Evolutionary conservation across 2,797 vertebrate species (phyloP).

Genomic region (Ambastaia sidthimunki): DNA sequence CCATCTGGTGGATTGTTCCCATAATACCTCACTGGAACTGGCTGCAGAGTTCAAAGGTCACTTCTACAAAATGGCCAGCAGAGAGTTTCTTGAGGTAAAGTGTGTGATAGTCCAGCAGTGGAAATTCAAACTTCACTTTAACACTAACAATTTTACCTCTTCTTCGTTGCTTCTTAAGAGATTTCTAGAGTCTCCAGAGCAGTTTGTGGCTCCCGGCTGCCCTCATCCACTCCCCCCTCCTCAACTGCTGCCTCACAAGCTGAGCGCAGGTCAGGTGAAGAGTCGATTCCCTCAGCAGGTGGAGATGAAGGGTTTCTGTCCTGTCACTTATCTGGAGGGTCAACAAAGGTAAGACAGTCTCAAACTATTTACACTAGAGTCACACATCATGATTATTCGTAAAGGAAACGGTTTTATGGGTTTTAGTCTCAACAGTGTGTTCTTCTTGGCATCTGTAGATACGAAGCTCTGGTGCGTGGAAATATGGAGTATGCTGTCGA

Average conservation of each 20-base stretch:
- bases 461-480: constrained; percentile 89
- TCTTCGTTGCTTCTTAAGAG: constrained; percentile 71
- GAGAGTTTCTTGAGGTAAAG: constrained; percentile 82
- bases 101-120: background rate
- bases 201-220: constrained; percentile 84
- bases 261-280: constrained; percentile 82
- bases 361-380: too few relatives aligned
- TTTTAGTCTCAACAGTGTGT: background rate
- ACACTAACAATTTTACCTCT: background rate
- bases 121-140: background rate
- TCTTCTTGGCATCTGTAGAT: constrained; percentile 73
- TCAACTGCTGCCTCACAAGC: constrained; percentile 81
- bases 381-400: background rate
- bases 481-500: constrained; percentile 82
- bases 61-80: constrained; percentile 90
- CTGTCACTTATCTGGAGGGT: constrained; percentile 91
- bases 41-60: constrained; percentile 83
- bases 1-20: constrained; percentile 86
- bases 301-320: constrained; percentile 92
- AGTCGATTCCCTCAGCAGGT: constrained; percentile 82
- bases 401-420: background rate
- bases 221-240: constrained; percentile 80
- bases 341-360: constrained; percentile 80
- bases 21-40: constrained; percentile 74
- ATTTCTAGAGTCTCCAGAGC: constrained; percentile 85